A percentile compares a stretch with the other conserved stretches of the same genome.
Evolutionary conservation across 2,797 vertebrate species (phyloP).

Genomic region (Capromys pilorides): DNA sequence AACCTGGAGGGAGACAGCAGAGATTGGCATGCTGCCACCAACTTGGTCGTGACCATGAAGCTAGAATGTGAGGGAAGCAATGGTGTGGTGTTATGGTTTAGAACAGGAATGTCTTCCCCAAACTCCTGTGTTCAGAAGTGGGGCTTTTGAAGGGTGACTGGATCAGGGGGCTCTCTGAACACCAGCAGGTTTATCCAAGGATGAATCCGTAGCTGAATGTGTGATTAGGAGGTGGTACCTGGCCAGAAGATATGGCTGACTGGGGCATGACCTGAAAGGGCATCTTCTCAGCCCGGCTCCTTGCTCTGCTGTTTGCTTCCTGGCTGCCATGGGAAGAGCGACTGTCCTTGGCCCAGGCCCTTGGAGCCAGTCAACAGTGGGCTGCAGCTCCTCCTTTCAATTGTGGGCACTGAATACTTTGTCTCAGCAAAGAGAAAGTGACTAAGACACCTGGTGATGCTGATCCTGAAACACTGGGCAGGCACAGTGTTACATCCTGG

Average conservation of each 20-base stretch:
- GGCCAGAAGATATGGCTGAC: background rate
- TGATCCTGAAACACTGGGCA: background rate
- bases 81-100: background rate
- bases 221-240: background rate
- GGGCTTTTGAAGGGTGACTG: background rate
- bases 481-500: rapidly evolving
- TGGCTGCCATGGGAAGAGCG: background rate
- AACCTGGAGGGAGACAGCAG: background rate
- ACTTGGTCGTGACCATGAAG: rapidly evolving
- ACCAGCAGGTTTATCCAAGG: background rate
- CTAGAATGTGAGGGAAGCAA: rapidly evolving
- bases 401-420: background rate
- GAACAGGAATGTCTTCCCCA: background rate
- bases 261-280: background rate
- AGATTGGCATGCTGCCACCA: rapidly evolving
- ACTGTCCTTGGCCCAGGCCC: background rate
- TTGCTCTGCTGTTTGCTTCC: background rate
- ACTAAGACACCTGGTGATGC: background rate
- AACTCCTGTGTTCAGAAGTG: background rate
- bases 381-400: background rate
- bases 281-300: background rate
- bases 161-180: background rate
- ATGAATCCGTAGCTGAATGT: background rate
- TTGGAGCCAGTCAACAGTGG: background rate
- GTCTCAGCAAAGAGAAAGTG: background rate